These are phyloP conservation scores for Penaeus monodon DNA, from an alignment of 2,888 invertebrate genomes.

Conservation along the genomic window DNA sequence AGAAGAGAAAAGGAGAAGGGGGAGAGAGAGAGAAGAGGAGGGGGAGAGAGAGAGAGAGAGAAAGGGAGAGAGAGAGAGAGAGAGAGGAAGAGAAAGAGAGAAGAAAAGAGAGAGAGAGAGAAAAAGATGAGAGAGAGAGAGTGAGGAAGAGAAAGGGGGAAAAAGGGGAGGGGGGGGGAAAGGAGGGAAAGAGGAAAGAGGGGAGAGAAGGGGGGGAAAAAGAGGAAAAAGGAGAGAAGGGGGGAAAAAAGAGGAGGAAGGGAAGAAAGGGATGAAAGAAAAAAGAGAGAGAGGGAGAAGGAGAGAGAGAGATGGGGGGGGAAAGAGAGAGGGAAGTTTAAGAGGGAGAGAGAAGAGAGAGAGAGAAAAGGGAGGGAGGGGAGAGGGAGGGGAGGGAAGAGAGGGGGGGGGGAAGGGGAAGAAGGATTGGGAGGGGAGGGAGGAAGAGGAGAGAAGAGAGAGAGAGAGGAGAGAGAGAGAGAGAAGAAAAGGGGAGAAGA, in stretches of 20 bases:
- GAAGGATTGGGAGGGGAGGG: too few relatives aligned
- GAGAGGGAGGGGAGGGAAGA: too few relatives aligned
- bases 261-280: too few relatives aligned
- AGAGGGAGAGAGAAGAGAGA: too few relatives aligned
- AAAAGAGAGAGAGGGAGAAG: too few relatives aligned
- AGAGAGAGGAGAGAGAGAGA: background rate
- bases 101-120: background rate
- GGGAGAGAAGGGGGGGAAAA: too few relatives aligned
- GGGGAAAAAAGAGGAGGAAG: too few relatives aligned
- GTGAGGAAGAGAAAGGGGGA: too few relatives aligned
- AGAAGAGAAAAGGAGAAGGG: background rate
- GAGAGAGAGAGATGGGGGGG: background rate
- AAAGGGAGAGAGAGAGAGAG: background rate
- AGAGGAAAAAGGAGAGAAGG: background rate
- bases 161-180: background rate
- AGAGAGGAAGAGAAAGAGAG: background rate
- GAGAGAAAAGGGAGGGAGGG: background rate
- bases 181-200: background rate
- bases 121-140: too few relatives aligned
- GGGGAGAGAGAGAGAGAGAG: background rate
- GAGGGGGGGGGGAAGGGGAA: too few relatives aligned
- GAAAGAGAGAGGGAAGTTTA: background rate
- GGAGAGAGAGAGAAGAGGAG: background rate
- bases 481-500: too few relatives aligned
- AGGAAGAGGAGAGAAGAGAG: background rate